These are phyloP conservation scores for Parnassius orleans DNA, from an alignment of 2,888 invertebrate species.

Conservation along the genomic window DNA sequence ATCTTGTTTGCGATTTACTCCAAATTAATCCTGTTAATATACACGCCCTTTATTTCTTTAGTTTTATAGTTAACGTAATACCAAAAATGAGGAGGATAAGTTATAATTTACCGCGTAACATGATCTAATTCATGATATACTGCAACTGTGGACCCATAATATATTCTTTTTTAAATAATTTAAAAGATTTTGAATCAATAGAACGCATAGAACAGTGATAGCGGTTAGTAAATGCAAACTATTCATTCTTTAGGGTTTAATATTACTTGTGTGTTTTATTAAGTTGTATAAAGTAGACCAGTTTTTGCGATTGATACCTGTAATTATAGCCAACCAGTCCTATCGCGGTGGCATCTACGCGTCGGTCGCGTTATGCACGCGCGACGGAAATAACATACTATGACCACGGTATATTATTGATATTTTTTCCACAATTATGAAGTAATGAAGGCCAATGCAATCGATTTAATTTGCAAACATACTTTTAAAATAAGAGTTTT, in stretches of 20 bases:
- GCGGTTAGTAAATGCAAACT: conserved; percentile 15
- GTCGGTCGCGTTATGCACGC: conserved; percentile 48
- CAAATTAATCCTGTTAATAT: no score
- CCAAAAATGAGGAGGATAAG: no score
- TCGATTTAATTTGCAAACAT: conserved; percentile 7
- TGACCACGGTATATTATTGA: conserved; percentile 60
- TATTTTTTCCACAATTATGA: conserved; percentile 47
- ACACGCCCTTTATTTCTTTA: no score
- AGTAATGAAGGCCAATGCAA: conserved; percentile 18
- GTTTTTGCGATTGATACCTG: conserved; percentile 76
- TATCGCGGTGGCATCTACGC: conserved; percentile 67
- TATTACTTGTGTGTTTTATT: conserved; percentile 36
- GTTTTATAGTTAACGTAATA: no score
- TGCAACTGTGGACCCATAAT: no score
- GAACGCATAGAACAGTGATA: conserved; percentile 23
- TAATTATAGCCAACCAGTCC: conserved; percentile 59
- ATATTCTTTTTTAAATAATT: no score
- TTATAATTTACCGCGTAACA: no score
- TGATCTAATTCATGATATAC: no score
- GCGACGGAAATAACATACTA: conserved; percentile 61
- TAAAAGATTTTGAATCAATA: conserved; percentile 10
- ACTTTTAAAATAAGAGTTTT: neutral
- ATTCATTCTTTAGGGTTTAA: conserved; percentile 31
- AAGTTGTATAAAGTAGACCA: conserved; percentile 47
- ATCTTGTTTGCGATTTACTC: no score